Conservation (phyloP, 2,888 invertebrate species). For the Neuroscelio doddi region DNA sequence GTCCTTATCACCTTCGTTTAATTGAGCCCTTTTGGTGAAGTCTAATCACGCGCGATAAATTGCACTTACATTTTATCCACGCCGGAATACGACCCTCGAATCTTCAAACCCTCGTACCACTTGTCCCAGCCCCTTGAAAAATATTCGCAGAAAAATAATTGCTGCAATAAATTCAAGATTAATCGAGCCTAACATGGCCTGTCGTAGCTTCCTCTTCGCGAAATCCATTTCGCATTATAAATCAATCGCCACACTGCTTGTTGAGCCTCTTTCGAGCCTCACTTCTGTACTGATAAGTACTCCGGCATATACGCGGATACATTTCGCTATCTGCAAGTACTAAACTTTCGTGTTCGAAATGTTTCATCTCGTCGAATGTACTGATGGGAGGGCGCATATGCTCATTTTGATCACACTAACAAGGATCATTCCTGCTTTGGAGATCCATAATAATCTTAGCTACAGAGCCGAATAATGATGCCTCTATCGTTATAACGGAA, state of each 20-base stretch:
- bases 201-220: slow-evolving; percentile 59
- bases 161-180: slow-evolving; percentile 66
- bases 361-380: too few relatives aligned
- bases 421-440: too few relatives aligned
- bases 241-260: slow-evolving; percentile 58
- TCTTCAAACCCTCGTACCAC: neutral
- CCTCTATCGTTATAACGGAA: too few relatives aligned
- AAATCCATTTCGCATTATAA: slow-evolving; percentile 67
- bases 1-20: slow-evolving; percentile 5
- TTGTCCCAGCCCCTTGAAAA: slow-evolving; percentile 37
- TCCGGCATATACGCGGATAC: too few relatives aligned
- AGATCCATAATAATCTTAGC: too few relatives aligned
- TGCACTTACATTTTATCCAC: slow-evolving; percentile 14
- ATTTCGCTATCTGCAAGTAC: too few relatives aligned
- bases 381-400: too few relatives aligned
- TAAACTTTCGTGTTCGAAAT: too few relatives aligned
- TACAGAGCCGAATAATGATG: too few relatives aligned
- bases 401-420: too few relatives aligned
- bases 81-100: slow-evolving; percentile 14
- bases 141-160: slow-evolving; percentile 65
- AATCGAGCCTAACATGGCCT: slow-evolving; percentile 61
- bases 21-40: slow-evolving; percentile 7
- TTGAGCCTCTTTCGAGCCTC: slow-evolving; percentile 29
- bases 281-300: slow-evolving; percentile 38
- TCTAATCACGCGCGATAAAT: slow-evolving; percentile 40